These are phyloP conservation scores for Holothuria glaberrima DNA, from an alignment of 35 echinoderm and acorn worm genomes.

Conservation along the genomic window DNA sequence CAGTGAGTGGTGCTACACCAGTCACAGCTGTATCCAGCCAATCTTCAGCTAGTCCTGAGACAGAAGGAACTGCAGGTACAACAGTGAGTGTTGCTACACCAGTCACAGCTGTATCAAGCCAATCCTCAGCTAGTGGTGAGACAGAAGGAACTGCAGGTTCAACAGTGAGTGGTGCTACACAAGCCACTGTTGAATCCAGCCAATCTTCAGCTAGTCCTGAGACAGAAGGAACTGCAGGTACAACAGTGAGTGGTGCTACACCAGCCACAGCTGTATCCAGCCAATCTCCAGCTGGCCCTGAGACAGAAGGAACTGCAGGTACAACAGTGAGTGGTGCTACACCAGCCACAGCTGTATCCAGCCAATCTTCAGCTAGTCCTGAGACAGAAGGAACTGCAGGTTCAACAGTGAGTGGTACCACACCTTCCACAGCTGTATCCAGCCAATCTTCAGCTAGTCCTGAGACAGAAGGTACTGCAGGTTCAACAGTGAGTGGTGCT, in stretches of 20 bases:
- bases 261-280: no score
- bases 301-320: not conserved
- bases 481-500: not conserved
- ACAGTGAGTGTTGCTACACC: no score
- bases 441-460: conserved; percentile 1
- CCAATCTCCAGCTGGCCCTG: not conserved
- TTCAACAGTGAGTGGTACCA: not conserved
- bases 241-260: no score
- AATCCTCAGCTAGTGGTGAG: not conserved
- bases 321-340: not conserved
- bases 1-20: conserved; percentile 11
- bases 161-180: conserved; percentile 24
- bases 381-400: conserved; percentile 1
- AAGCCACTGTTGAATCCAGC: not conserved
- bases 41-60: no score
- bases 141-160: conserved; percentile 4
- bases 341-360: not conserved
- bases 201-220: not conserved
- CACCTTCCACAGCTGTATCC: not conserved
- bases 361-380: not conserved
- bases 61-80: no score
- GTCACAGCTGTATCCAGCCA: not conserved
- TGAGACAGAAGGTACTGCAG: not conserved
- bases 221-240: not conserved
- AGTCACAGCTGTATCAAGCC: not conserved